Conservation (phyloP, 2,797 vertebrate genomes). For the Poeciliopsis turneri region DNA sequence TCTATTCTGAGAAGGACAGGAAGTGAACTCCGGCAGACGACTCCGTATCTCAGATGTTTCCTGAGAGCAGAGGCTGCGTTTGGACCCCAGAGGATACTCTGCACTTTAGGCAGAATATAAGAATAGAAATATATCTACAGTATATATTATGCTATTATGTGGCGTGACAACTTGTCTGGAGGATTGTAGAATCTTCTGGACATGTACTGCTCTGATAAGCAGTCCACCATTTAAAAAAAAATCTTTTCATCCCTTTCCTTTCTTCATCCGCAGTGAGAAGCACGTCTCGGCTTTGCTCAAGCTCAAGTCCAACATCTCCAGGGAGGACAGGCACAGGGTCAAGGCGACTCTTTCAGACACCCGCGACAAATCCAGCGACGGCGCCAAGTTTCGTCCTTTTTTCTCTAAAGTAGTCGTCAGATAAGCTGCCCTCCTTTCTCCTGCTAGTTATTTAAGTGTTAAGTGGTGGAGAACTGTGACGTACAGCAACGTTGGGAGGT, state of each 20-base stretch:
- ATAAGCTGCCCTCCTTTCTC: rapidly evolving
- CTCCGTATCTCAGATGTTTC: not conserved
- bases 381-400: constrained; percentile 41
- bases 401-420: constrained; percentile 61
- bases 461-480: not conserved
- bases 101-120: too few relatives aligned
- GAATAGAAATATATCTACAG: too few relatives aligned
- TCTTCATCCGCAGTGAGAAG: constrained; percentile 48
- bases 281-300: constrained; percentile 65
- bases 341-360: constrained; percentile 61
- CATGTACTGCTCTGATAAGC: not conserved
- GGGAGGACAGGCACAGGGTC: constrained; percentile 34
- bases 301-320: constrained; percentile 64
- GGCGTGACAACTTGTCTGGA: not conserved
- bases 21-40: rapidly evolving
- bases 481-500: not conserved
- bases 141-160: not conserved
- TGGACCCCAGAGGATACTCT: not conserved
- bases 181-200: not conserved
- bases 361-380: rapidly evolving
- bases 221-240: too few relatives aligned
- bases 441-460: not conserved
- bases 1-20: not conserved
- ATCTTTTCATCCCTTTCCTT: not conserved
- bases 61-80: not conserved